Evolutionary conservation across 2,113 vertebrate species (phyloP), one percentile per base, ranked within the genome.

Genomic region (Ictalurus punctatus): DNA sequence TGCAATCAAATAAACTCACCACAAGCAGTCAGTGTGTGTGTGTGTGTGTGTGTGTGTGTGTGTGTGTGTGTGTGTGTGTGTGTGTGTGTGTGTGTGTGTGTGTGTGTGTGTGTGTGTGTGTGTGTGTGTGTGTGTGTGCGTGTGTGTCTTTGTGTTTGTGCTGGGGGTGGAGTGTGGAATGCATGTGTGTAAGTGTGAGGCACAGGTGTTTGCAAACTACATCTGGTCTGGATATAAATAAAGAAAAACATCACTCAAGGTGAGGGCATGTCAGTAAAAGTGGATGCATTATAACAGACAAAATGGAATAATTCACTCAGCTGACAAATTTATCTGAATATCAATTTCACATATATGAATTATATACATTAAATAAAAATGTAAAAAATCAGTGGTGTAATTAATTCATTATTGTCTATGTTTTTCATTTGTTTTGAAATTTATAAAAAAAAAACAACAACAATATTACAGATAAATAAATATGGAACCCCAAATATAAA

Each of bases 211-310:
- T 71, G 52, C 84, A 82, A 58, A 84, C 87, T 78, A 69, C 65
- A n/a, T 14, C n/a, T 34, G 78, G 79, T 84, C 84, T 86, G n/a
- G 88, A 58, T 86, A 86, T 89, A 82, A 90, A 90, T 86, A 89
- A 40, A 91, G 40, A 74, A 80, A 80, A 80, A 87, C 90, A 81
- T 85, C 73, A 74, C 87, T 89, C 30, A 52, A 89, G 85, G 84
- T 81, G 69, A 91, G 90, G 87, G 34, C 61, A 91, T 44, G 73
- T 87, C 85, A 89, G 48, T 80, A 89, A 71, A 34, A 76, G 12
- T 25, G 16, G 52, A 58, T 14, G 10, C 58, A 67, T 65, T 67
- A n/a, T 69, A 85, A 63, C n/a, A 83, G 4, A 54, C n/a, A 58
- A 74, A 58, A 61, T 74, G 7, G 44, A 74, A 25, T 34, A 8